Evolutionary conservation across 2,113 vertebrate species (phyloP), one percentile per base, ranked within the genome.

Genomic region (Carassius auratus): DNA sequence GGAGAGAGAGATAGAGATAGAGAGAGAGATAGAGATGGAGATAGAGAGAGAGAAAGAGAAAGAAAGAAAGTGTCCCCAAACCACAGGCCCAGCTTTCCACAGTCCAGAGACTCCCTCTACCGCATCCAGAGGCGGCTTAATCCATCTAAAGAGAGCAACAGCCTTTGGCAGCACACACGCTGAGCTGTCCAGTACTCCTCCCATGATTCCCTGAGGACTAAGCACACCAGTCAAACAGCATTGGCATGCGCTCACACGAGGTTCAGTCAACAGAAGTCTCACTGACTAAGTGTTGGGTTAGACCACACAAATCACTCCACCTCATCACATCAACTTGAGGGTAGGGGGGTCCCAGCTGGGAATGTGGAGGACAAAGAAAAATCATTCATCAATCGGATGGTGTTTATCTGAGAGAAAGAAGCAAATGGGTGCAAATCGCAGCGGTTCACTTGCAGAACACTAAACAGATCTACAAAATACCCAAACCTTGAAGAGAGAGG

Each of bases 371-470:
- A 8, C 14, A 33, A 23, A 17, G 14, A n/a, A 66, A 52, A 85
- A 57, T 66, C 26, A 69, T 76, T 79, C 82, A 84, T 76, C 55
- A 85, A 45, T 66, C 12, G 30, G 15, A 87, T n/a, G 19, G 38
- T 50, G 83, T 59, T 61, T 73, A 86, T 62, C 48, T 73, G 62
- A 76, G 57, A 87, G 86, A 89, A 80, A 38, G 76, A 69, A 85
- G 83, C 76, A 84, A 78, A 86, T 69, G 69, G 57, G 85, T 88
- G 75, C 86, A 69, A 68, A n/a, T 86, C n/a, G 26, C 77, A 86
- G 85, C 86, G 88, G 90, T 92, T 90, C 90, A 89, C 87, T 76
- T 87, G 85, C 88, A 73, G 80, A 83, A 62, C 33, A 66, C 64
- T 55, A 57, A 84, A 81, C 7, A 73, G 48, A 17, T 52, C 19